Percentiles rank a stretch among this genome's conserved stretches.
Evolutionary conservation across 2,888 invertebrate species (phyloP).

Genomic region (Temnothorax unifasciatus): DNA sequence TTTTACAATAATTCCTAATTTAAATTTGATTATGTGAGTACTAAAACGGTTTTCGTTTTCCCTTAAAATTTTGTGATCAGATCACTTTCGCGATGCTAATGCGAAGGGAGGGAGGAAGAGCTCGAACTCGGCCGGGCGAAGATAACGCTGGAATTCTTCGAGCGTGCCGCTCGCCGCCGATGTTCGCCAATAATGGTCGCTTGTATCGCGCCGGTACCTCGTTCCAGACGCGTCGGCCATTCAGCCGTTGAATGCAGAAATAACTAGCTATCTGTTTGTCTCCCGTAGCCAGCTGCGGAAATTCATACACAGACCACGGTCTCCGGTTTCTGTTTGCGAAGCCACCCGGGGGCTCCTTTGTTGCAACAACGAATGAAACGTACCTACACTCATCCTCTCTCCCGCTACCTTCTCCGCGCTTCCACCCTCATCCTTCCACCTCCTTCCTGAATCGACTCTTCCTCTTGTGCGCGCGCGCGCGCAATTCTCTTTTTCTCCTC

Average conservation of each 20-base stretch:
- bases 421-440: constrained; percentile 59
- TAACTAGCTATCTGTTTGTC: constrained; percentile 80
- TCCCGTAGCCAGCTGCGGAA: constrained; percentile 78
- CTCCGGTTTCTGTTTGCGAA: constrained; percentile 78
- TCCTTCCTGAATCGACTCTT: constrained; percentile 58
- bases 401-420: constrained; percentile 41
- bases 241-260: constrained; percentile 78
- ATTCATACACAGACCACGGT: constrained; percentile 78
- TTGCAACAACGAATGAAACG: constrained; percentile 77
- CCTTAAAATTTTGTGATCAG: neutral
- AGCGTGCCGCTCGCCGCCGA: constrained; percentile 56
- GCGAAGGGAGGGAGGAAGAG: constrained; percentile 43
- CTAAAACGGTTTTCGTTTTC: neutral
- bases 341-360: constrained; percentile 78
- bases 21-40: neutral
- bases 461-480: constrained; percentile 51
- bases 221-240: constrained; percentile 78
- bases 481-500: constrained; percentile 46
- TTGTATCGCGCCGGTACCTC: constrained; percentile 76
- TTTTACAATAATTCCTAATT: neutral
- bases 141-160: constrained; percentile 77
- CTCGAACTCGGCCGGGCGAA: constrained; percentile 54
- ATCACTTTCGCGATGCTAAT: constrained; percentile 37
- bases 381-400: constrained; percentile 72
- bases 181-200: constrained; percentile 73